These are phyloP conservation scores for Boulengeromyrus knoepffleri DNA, from an alignment of 2,113 vertebrate species.

Conservation along the genomic window DNA sequence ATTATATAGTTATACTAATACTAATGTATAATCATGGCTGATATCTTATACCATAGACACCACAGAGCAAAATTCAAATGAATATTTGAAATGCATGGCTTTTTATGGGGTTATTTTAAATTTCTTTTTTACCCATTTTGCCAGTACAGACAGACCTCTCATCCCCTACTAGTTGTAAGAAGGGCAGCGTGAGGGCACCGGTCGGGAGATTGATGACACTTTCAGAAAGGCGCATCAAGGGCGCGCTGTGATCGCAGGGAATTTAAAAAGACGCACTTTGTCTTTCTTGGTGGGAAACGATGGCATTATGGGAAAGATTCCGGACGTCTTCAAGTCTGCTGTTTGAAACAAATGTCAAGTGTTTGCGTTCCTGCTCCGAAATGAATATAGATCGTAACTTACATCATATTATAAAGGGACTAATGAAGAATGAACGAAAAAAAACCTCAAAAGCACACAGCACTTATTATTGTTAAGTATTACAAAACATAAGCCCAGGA, in stretches of 20 bases:
- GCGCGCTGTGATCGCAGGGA: not conserved
- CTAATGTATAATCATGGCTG: not conserved
- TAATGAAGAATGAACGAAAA: not conserved
- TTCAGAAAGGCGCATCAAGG: slow-evolving; percentile 4
- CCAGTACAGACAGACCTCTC: not conserved
- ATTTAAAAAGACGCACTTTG: not conserved
- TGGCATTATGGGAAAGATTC: not conserved
- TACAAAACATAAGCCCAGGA: not conserved
- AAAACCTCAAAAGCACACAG: not conserved
- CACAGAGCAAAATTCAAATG: not conserved
- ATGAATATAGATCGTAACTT: not conserved
- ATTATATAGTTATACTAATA: slow-evolving; percentile 1
- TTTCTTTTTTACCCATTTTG: not conserved
- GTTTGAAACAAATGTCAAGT: not conserved
- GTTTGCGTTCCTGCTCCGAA: not conserved
- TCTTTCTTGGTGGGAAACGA: not conserved
- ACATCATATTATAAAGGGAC: not conserved
- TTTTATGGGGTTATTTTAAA: not conserved
- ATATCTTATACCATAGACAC: not conserved
- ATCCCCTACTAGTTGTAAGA: not conserved
- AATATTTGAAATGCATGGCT: not conserved
- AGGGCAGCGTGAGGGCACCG: slow-evolving; percentile 20
- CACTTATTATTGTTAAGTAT: not conserved
- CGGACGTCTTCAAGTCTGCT: not conserved
- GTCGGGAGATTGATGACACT: not conserved